These are phyloP conservation scores for Gymnoscelis rufifasciata DNA, from an alignment of 2,888 invertebrate genomes.

Conservation along the genomic window DNA sequence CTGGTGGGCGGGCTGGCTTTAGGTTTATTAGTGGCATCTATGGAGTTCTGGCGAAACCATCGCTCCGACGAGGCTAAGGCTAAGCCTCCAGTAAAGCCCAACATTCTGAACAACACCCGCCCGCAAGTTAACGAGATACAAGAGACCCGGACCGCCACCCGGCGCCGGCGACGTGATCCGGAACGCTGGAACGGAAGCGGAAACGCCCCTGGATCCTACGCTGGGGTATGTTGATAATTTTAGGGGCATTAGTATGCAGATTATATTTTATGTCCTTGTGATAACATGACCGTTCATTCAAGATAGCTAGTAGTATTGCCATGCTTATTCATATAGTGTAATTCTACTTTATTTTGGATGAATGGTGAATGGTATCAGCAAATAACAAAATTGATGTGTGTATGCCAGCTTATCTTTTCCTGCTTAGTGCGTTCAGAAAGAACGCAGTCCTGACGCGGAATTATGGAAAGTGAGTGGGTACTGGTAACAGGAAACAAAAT, in stretches of 20 bases:
- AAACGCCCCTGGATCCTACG: conserved; percentile 57
- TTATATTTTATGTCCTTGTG: not conserved
- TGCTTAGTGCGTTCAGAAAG: not conserved
- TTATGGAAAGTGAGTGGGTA: not conserved
- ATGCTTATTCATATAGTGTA: too few species aligned
- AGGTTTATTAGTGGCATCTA: conserved; percentile 92
- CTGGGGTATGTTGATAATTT: conserved; percentile 54
- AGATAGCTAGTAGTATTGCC: too few species aligned
- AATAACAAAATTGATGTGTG: too few species aligned
- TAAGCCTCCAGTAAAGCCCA: conserved; percentile 89
- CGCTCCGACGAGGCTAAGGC: conserved; percentile 86
- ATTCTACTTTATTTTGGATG: not conserved
- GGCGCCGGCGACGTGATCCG: conserved; percentile 49
- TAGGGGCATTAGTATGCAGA: not conserved
- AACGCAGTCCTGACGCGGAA: not conserved
- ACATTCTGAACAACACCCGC: conserved; percentile 88
- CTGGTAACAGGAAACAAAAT: not conserved
- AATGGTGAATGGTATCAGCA: too few species aligned
- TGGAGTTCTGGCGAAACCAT: conserved; percentile 96
- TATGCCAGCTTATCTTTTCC: not conserved
- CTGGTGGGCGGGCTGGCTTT: conserved; percentile 94
- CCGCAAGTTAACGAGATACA: conserved; percentile 5
- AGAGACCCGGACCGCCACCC: not conserved
- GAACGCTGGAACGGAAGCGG: conserved; percentile 37
- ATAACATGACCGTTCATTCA: not conserved